A percentile compares a stretch with the other conserved stretches of the same genome.
These are phyloP conservation scores for Austrofundulus limnaeus DNA, from an alignment of 2,113 vertebrate species.

Conservation along the genomic window DNA sequence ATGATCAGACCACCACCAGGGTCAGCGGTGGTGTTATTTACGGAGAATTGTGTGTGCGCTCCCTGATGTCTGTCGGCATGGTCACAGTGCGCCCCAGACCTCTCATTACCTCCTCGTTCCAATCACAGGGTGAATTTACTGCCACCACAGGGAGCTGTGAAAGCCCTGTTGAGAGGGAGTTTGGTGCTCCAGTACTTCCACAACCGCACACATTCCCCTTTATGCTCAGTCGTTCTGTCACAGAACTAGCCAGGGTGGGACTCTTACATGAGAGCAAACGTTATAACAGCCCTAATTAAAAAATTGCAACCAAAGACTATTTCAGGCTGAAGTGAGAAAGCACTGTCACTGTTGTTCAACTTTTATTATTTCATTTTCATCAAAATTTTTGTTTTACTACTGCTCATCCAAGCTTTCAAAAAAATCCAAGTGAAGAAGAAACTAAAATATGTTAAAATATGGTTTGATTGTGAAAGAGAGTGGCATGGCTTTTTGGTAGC, in stretches of 20 bases:
- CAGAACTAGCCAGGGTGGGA: constrained; percentile 2
- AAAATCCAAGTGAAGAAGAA: too few species aligned
- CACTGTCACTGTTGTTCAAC: too few species aligned
- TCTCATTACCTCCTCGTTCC: constrained; percentile 67
- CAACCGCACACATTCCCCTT: constrained; percentile 55
- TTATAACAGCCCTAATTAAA: constrained; percentile 49
- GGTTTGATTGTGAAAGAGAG: too few species aligned
- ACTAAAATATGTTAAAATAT: too few species aligned
- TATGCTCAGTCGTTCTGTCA: constrained; percentile 45
- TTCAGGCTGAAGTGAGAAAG: constrained; percentile 1
- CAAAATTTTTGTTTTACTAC: too few species aligned
- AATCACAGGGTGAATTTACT: constrained; percentile 68
- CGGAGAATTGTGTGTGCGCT: constrained; percentile 26
- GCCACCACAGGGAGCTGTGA: constrained; percentile 45
- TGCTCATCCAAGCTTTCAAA: too few species aligned
- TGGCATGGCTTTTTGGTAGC: too few species aligned
- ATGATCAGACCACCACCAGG: constrained; percentile 62
- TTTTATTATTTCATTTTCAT: too few species aligned
- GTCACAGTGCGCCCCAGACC: constrained; percentile 19
- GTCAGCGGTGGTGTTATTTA: constrained; percentile 66
- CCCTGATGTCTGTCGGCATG: constrained; percentile 20
- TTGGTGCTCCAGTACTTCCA: constrained; percentile 47
- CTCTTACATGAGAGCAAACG: constrained; percentile 26
- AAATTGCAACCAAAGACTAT: constrained; percentile 24
- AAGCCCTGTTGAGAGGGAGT: constrained; percentile 56